Conservation (phyloP, 2,797 vertebrate genomes). For the Coregonus suidteri region DNA sequence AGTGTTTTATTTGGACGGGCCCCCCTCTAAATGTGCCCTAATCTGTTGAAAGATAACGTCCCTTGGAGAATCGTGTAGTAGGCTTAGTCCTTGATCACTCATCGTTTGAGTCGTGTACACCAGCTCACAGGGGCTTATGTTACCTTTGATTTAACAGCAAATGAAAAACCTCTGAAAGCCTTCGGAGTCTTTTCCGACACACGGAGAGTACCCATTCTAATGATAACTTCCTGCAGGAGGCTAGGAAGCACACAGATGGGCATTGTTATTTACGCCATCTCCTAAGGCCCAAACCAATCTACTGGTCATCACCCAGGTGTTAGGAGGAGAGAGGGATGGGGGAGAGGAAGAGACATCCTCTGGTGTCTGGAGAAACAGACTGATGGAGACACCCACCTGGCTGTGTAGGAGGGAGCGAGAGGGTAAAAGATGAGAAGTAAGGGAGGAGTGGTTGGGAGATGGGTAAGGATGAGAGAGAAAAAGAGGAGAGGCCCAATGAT, state of each 20-base stretch:
- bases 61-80: conserved; percentile 20
- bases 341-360: background rate
- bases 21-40: conserved; percentile 29
- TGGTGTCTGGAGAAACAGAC: background rate
- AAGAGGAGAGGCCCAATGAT: background rate
- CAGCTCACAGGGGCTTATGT: conserved; percentile 18
- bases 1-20: conserved; percentile 43
- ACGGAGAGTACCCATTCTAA: background rate
- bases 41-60: conserved; percentile 15
- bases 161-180: conserved; percentile 6
- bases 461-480: background rate
- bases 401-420: too few species aligned
- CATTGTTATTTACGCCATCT: background rate
- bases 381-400: background rate
- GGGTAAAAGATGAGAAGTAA: background rate
- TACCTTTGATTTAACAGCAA: conserved; percentile 23
- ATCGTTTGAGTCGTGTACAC: conserved; percentile 8
- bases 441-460: background rate
- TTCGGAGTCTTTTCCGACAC: conserved; percentile 15
- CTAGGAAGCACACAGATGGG: background rate
- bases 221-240: background rate
- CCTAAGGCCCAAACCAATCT: background rate
- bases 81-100: conserved; percentile 12
- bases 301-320: background rate
- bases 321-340: background rate